Conservation (phyloP, 2,888 invertebrate species). For the Drosophila fulvimacula region DNA sequence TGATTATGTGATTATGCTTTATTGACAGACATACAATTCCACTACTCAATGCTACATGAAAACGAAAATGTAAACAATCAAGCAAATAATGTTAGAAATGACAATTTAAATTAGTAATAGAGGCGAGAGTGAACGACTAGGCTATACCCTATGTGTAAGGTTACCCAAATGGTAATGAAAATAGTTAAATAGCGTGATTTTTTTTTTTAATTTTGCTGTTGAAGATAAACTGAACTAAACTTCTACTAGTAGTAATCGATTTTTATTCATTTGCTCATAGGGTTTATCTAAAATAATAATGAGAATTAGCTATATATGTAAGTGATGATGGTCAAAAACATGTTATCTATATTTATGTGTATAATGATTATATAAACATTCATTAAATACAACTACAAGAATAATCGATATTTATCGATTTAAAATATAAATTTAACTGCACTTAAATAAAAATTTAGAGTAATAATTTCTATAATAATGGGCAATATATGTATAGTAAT, state of each 20-base stretch:
- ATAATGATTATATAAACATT: too few species aligned
- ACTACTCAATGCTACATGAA: slow-evolving; percentile 51
- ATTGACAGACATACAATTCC: slow-evolving; percentile 51
- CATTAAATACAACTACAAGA: too few species aligned
- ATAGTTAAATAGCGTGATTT: background rate
- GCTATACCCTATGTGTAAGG: background rate
- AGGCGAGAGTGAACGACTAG: background rate
- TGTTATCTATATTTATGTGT: too few species aligned
- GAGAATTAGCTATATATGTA: too few species aligned
- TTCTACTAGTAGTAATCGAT: too few species aligned
- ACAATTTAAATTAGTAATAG: slow-evolving; percentile 15
- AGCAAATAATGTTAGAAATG: slow-evolving; percentile 30
- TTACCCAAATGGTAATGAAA: background rate
- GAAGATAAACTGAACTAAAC: background rate
- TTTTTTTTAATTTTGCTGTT: background rate
- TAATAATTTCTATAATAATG: too few species aligned
- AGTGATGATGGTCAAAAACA: too few species aligned
- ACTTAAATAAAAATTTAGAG: too few species aligned
- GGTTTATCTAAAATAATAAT: too few species aligned
- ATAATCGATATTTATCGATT: slow-evolving; percentile 5
- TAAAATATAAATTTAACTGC: too few species aligned
- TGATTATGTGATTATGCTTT: slow-evolving; percentile 35
- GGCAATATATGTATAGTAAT: too few species aligned
- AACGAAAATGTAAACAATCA: slow-evolving; percentile 39
- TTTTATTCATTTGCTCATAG: too few species aligned